phyloP scores from a whole-genome alignment of 2,888 invertebrate species.

The Thymelicus sylvestris region DNA sequence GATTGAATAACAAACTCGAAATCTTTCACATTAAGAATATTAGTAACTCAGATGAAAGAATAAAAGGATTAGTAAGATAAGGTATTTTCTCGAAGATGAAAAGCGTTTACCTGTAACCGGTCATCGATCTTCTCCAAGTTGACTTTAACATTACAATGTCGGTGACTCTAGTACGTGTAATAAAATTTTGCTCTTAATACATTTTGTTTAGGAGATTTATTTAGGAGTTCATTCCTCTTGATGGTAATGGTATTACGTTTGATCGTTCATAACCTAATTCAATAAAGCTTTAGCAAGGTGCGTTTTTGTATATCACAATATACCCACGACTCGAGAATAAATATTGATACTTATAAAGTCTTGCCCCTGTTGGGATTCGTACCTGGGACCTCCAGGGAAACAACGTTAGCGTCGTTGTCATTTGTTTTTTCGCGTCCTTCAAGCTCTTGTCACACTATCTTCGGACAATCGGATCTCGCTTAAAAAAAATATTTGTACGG shows the following conservation, averaged over 20 bases:
- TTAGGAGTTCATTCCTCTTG: constrained; percentile 22
- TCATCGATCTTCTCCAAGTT: constrained; percentile 15
- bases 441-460: too few relatives aligned
- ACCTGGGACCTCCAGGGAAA: too few relatives aligned
- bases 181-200: constrained; percentile 16
- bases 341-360: too few relatives aligned
- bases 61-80: too few relatives aligned
- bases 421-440: too few relatives aligned
- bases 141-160: constrained; percentile 11
- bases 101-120: not conserved
- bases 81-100: not conserved
- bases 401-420: too few relatives aligned
- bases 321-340: not conserved
- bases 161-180: constrained; percentile 24
- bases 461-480: too few relatives aligned
- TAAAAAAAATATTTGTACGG: too few relatives aligned
- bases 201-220: constrained; percentile 17
- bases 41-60: too few relatives aligned
- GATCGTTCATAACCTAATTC: constrained; percentile 14
- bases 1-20: too few relatives aligned
- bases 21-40: too few relatives aligned
- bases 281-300: not conserved
- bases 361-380: too few relatives aligned
- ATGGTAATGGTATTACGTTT: constrained; percentile 7
- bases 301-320: constrained; percentile 9